Conservation (phyloP, 2,797 vertebrate species). For the Buphagus erythrorhynchus region DNA sequence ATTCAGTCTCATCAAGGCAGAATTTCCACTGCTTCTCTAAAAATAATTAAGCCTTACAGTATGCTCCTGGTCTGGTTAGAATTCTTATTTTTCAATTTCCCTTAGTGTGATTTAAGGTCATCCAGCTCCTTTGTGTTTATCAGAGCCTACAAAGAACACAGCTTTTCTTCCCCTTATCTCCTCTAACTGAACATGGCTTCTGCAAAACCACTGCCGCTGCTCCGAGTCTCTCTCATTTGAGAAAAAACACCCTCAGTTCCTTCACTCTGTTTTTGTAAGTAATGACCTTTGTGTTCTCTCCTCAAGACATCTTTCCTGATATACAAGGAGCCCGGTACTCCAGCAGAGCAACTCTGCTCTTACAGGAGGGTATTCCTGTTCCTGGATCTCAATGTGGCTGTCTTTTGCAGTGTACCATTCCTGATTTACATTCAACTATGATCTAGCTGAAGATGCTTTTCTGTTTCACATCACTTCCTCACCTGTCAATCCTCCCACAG, state of each 20-base stretch:
- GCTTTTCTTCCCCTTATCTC: not conserved
- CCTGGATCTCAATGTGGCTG: not conserved
- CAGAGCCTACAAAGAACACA: not conserved
- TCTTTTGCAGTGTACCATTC: not conserved
- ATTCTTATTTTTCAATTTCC: not conserved
- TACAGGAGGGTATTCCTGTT: not conserved
- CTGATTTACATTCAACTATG: not conserved
- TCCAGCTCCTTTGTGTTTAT: not conserved
- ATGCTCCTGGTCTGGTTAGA: not conserved
- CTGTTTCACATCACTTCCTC: not conserved
- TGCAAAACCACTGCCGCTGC: not conserved
- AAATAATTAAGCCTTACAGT: not conserved
- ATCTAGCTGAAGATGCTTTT: not conserved
- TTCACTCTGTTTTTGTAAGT: not conserved
- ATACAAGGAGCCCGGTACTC: fast-evolving
- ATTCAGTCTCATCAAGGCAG: not conserved
- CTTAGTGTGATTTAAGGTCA: not conserved
- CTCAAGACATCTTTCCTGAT: not conserved
- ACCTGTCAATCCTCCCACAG: not conserved
- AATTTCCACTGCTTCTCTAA: not conserved
- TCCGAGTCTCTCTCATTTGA: not conserved
- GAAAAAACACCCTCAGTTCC: not conserved
- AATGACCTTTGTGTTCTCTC: not conserved
- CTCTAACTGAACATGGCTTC: not conserved
- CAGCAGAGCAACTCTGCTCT: not conserved